phyloP scores from a whole-genome alignment of 2,113 vertebrate species.

The Eulemur macaco region DNA sequence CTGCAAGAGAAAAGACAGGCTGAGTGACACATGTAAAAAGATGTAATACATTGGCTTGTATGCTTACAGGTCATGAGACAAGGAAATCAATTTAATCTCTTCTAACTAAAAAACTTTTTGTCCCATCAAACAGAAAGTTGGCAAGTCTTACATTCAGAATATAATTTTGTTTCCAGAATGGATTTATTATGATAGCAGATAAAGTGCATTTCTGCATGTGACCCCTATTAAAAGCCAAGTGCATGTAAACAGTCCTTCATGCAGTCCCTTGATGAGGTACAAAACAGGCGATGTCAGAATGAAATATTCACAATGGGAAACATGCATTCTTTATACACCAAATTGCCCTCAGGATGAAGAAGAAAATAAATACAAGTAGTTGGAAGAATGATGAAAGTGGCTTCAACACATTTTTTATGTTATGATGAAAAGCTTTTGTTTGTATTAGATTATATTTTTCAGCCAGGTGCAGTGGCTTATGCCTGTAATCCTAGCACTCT shows the following conservation, averaged over 20 bases:
- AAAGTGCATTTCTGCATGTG: background rate
- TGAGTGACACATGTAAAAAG: background rate
- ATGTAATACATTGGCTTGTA: background rate
- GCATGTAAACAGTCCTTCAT: background rate
- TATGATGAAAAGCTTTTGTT: conserved; percentile 23
- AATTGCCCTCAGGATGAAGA: conserved; percentile 16
- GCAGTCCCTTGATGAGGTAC: background rate
- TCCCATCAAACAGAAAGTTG: conserved; percentile 53
- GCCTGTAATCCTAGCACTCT: too few species aligned
- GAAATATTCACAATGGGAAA: conserved; percentile 38
- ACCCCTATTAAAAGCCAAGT: conserved; percentile 44
- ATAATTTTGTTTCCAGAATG: conserved; percentile 19
- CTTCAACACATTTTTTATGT: background rate
- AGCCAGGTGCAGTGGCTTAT: too few species aligned
- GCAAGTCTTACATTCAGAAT: conserved; percentile 1
- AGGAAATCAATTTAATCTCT: conserved; percentile 68
- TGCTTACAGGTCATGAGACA: conserved; percentile 59
- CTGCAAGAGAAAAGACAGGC: background rate
- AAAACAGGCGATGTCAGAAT: background rate
- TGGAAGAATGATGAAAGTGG: background rate
- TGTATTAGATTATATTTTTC: background rate
- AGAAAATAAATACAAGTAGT: conserved; percentile 1
- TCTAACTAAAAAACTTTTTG: conserved; percentile 59
- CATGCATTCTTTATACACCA: background rate
- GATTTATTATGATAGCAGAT: background rate